Evolutionary conservation across 2,113 vertebrate genomes (phyloP), one percentile per base, ranked within the genome.

Genomic region (Podilymbus podiceps): DNA sequence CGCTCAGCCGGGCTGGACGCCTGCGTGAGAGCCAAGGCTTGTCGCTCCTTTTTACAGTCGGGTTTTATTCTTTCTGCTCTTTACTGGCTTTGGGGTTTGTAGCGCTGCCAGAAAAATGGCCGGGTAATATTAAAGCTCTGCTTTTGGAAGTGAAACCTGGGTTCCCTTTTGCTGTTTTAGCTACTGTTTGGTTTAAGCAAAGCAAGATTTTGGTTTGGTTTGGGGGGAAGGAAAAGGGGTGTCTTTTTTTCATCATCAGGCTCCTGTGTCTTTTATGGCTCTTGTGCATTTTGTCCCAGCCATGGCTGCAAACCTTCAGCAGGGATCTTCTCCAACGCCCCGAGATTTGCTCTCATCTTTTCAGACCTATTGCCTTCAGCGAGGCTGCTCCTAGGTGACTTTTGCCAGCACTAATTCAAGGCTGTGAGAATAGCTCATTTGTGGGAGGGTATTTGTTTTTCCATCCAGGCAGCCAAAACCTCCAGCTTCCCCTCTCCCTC

Each of bases 401-500:
- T 93, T 82, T 93, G 95, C 96, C 96, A 96, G 90, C 64, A 11
- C 94, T 91, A 82, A 92, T 95, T 90, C 94, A 89, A 88, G 97
- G 97, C 96, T 96, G 93, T 94, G 94, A 97, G 96, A 97, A 94
- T 46, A 88, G 79, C 85, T 96, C 90, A 55, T 94, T 95, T 96
- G 89, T 94, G 95, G 97, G 97, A 96, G 93, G 83, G 82, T 80
- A 90, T 97, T 97, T 97, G 88, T 97, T 96, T 98, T 97, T 97
- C 97, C 97, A 96, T 93, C 11, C 17, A 94, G 80, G 94, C 94
- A 91, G 97, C 97, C 97, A 96, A 98, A 98, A 91, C 97, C 93
- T 82, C 96, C 89, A 50, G 64, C 85, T 97, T 95, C 93, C 95
- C 86, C 60, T 97, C 92, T 97, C 60, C 62, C 87, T 85, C 11